phyloP scores from a whole-genome alignment of 2,888 invertebrate genomes.

The Chymomyza caudatula region DNA sequence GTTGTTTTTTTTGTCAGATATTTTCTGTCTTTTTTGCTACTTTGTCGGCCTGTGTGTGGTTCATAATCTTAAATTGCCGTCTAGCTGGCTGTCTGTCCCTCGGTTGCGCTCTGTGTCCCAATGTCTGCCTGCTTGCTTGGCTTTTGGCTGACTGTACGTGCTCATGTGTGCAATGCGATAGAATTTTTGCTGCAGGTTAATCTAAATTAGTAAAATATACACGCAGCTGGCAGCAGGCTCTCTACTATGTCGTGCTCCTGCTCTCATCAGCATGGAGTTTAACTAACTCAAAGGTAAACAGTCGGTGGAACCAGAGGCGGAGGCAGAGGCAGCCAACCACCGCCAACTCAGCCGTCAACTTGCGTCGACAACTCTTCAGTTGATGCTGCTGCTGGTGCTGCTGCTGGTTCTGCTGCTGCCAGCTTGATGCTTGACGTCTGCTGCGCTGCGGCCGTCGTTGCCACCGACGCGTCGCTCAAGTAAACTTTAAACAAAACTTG shows the following conservation, averaged over 20 bases:
- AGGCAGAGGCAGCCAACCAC: slow-evolving; percentile 7
- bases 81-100: slow-evolving; percentile 3
- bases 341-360: slow-evolving; percentile 35
- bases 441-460: not conserved
- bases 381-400: not conserved
- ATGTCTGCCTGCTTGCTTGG: not conserved
- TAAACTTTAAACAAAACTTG: slow-evolving; percentile 70
- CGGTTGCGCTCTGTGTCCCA: too few species aligned
- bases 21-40: not conserved
- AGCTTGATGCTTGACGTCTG: slow-evolving; percentile 1
- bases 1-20: not conserved
- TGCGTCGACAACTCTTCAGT: slow-evolving; percentile 61
- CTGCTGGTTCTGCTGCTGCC: not conserved
- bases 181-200: slow-evolving; percentile 71
- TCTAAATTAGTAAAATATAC: slow-evolving; percentile 73
- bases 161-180: slow-evolving; percentile 70
- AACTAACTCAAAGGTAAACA: slow-evolving; percentile 70
- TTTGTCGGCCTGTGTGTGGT: slow-evolving; percentile 53
- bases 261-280: slow-evolving; percentile 37
- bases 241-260: slow-evolving; percentile 7
- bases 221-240: slow-evolving; percentile 36
- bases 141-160: slow-evolving; percentile 51
- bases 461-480: slow-evolving; percentile 30
- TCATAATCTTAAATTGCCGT: slow-evolving; percentile 68
- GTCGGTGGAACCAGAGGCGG: slow-evolving; percentile 35